Percentiles rank a stretch among this genome's conserved stretches.
Evolutionary conservation across 2,113 vertebrate species (phyloP).

Genomic region (Heptranchias perlo): DNA sequence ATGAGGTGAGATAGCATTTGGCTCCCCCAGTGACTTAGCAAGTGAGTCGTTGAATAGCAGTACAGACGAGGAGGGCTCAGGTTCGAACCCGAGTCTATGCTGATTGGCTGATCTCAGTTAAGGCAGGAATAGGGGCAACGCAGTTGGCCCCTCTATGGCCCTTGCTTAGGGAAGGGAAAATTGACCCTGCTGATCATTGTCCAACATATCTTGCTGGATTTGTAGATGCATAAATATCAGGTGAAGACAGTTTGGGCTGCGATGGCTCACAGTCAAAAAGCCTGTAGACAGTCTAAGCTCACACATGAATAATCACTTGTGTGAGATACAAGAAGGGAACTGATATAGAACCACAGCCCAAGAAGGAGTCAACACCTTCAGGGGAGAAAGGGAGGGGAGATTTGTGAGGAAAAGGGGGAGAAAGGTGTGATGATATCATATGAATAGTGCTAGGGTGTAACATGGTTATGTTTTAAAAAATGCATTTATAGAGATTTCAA

Average conservation of each 20-base stretch:
- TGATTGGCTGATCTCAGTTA: not conserved
- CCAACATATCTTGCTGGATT: not conserved
- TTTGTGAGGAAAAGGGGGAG: not conserved
- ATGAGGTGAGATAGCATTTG: not conserved
- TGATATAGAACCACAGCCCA: not conserved
- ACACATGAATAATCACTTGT: not conserved
- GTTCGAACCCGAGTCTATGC: not conserved
- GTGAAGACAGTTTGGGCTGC: not conserved
- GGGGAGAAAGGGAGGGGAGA: not conserved
- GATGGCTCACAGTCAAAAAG: not conserved
- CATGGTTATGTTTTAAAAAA: not conserved
- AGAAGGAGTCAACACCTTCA: not conserved
- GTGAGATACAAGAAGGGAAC: not conserved
- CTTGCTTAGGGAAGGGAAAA: not conserved
- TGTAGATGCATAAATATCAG: not conserved
- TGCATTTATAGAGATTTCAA: not conserved
- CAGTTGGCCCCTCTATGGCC: not conserved
- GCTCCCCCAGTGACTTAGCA: no score
- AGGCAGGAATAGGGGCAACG: not conserved
- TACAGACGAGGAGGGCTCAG: not conserved
- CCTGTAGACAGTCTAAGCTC: not conserved
- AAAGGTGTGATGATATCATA: not conserved
- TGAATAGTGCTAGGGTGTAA: not conserved
- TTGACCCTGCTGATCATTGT: not conserved
- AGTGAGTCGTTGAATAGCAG: not conserved